Base-by-base conservation (phyloP, 1,140 invertebrate species). In the Lepidurus packardi region DNA sequence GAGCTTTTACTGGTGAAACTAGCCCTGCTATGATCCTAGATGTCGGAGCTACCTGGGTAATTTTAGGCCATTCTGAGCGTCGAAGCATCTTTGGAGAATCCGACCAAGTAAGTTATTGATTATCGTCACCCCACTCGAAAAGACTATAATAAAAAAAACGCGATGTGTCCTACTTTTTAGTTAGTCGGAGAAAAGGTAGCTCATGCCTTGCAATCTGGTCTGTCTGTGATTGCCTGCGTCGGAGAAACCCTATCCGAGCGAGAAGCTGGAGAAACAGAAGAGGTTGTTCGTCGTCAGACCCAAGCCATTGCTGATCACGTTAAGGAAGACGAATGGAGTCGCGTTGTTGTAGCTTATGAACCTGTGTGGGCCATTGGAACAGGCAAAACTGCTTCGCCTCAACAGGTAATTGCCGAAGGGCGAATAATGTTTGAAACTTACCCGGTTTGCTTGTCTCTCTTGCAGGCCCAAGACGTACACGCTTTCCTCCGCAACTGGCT, bases 291-390 rank as follows among this genome's bases (percentile, higher is more conserved):
- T 84, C 89, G 91, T 80, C 98, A 99, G 87, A 94, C 93, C 11
- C 90, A 95, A 85, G 93, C 92, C 34, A 93, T 98, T 82, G 84
- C 84, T 78, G 91, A 90, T 43, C 87, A 89, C 80, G 80, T 82
- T 45, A 79, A 82, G 83, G 44, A 90, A 91, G 84, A 88, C 92
- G 92, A 96, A 81, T 99, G 98, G 97, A 88, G 88, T 47, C 93
- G 94, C 80, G 94, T 99, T 73, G 98, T 99, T 9, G 86, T 99
- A 78, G 98, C 98, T 21, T 99, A 99, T 86, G 98, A 99, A 85
- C 98, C 98, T 79, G 97, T 99, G 0, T 99, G 98, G 98, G 98
- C 98, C 74, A 99, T 99, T 86, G 98, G 98, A 45, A 99, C 98
- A 43, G 98, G 98, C 74, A 98, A 98, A 87, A 98, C 96, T 41